Evolutionary conservation across 2,888 invertebrate species (phyloP), one percentile per base, ranked within the genome.

Genomic region (Sepiola atlantica): DNA sequence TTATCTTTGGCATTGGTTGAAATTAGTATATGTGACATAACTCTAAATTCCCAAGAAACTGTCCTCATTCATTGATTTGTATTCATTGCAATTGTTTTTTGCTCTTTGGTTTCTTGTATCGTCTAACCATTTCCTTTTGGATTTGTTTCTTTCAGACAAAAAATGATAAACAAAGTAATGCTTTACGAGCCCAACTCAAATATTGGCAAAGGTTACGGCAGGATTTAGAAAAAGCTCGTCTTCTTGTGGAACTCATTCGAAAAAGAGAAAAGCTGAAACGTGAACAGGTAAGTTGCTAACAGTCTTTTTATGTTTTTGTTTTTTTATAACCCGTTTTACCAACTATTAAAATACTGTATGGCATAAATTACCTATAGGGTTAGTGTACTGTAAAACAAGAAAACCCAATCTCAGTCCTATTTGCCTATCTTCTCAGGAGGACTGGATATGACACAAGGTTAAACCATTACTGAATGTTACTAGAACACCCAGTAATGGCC

Each of bases 221-320:
- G 97, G 99, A 99, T 97, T 98, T 99, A 95, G 99, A 99, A 97
- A 98, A 99, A 95, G 99, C 99, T 0, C 98, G 99, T 95, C 98
- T 99, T 61, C 98, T 99, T 0, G 99, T 99, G 97, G 99, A 99
- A 97, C 97, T 99, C 95, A 99, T 99, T 8, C 98, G 99, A 94
- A 99, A 99, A 97, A 98, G 99, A 91, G 99, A 99, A 97, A 99
- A 99, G 96, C 98, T 99, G 32, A 99, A 99, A 97, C 98, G 99
- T 94, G 99, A 99, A 97, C 98, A 97, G 96, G 97, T 97, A 95
- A 94, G 94, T 35, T 55, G 32, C 32, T n/a, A 16, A 32, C n/a
- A 77, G 3, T n/a, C n/a, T 10, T 14, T 14, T 8, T n/a, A 12
- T n/a, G n/a, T 18, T 18, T 77, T 77, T 77, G 14, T 77, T 77